Conservation (phyloP, 2,797 vertebrate species). For the Eulemur rubriventer region DNA sequence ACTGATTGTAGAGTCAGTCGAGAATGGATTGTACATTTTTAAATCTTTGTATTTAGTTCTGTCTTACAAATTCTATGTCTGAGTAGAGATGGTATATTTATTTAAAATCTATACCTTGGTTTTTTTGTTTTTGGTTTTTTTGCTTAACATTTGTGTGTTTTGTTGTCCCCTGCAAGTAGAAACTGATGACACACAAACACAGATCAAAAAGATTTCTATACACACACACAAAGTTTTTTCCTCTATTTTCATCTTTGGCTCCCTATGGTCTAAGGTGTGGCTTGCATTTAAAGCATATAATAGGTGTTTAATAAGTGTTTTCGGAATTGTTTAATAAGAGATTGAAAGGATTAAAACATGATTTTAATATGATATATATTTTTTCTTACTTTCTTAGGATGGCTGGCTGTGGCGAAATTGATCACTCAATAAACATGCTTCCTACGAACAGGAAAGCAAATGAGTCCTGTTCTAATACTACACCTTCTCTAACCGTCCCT, state of each 20-base stretch:
- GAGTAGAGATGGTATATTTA: not conserved
- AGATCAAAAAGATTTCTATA: not conserved
- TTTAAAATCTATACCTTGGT: not conserved
- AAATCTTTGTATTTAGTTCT: slow-evolving; percentile 27
- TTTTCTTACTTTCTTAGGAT: slow-evolving; percentile 87
- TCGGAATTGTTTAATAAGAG: slow-evolving; percentile 10
- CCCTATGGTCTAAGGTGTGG: not conserved
- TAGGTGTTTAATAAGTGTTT: not conserved
- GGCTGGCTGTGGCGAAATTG: slow-evolving; percentile 94
- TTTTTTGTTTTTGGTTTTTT: not conserved
- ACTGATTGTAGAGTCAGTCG: not conserved
- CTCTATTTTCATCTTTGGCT: not conserved
- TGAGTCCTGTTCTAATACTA: slow-evolving; percentile 86
- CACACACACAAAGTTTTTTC: not conserved
- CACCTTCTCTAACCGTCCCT: slow-evolving; percentile 90
- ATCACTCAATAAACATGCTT: slow-evolving; percentile 90
- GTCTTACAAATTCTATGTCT: not conserved
- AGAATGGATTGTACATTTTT: slow-evolving; percentile 4
- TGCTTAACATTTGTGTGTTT: not conserved
- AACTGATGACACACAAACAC: not conserved
- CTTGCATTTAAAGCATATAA: not conserved
- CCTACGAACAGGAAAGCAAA: slow-evolving; percentile 90
- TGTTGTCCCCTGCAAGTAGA: not conserved
- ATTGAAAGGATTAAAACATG: not conserved
- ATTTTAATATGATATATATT: not conserved